Percentiles rank a stretch among this genome's conserved stretches.
Evolutionary conservation across 2,797 vertebrate genomes (phyloP).

Genomic region (Sebastes matsubarae): DNA sequence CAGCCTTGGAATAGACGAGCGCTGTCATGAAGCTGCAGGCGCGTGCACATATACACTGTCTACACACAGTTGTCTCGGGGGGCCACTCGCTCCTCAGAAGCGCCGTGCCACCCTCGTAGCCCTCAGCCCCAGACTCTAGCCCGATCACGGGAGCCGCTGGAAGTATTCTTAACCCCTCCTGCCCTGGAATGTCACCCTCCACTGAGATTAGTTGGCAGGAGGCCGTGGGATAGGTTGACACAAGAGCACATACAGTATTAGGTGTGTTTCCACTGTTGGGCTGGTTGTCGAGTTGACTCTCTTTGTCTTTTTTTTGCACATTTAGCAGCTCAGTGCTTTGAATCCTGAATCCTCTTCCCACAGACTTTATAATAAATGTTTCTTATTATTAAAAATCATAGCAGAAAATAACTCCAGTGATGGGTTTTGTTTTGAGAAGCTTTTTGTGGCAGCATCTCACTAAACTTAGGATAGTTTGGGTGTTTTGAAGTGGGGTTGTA

Average conservation of each 20-base stretch:
- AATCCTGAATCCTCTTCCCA: not conserved
- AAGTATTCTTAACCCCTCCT: slow-evolving; percentile 81
- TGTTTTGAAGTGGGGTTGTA: not conserved
- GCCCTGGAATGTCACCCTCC: slow-evolving; percentile 74
- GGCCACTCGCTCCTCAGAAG: slow-evolving; percentile 8
- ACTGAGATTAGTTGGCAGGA: slow-evolving; percentile 69
- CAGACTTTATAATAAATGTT: not conserved
- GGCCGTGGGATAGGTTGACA: slow-evolving; percentile 31
- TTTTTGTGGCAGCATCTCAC: not conserved
- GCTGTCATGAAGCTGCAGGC: slow-evolving; percentile 68
- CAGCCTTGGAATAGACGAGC: slow-evolving; percentile 75
- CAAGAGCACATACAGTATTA: slow-evolving; percentile 5
- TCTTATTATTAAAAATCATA: not conserved
- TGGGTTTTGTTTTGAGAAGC: not conserved
- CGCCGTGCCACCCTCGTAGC: slow-evolving; percentile 23
- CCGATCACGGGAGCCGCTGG: slow-evolving; percentile 59
- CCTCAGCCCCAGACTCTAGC: slow-evolving; percentile 8
- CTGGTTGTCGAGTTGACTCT: not conserved
- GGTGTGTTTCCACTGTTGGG: slow-evolving; percentile 16
- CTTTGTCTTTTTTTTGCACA: not conserved
- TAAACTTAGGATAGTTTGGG: not conserved
- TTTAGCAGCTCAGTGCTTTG: not conserved
- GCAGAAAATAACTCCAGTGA: not conserved
- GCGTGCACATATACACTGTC: slow-evolving; percentile 33
- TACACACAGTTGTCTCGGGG: slow-evolving; percentile 56